These are phyloP conservation scores for Sebastes oblongus DNA, from an alignment of 2,797 vertebrate species.

Conservation along the genomic window DNA sequence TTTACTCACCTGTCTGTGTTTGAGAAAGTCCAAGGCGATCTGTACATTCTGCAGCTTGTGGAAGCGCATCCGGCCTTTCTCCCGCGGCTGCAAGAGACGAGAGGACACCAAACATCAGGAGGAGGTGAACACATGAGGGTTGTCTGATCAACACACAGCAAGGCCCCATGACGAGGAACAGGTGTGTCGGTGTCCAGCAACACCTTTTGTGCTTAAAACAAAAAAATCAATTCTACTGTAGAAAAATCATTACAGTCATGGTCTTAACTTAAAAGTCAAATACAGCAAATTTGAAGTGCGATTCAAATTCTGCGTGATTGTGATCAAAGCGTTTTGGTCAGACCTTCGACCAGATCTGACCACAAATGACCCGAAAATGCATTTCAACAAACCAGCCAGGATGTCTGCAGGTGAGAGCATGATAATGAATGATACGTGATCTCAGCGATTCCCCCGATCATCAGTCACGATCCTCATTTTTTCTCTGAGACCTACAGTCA, in stretches of 20 bases:
- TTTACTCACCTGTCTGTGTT: slow-evolving; percentile 89
- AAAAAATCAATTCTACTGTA: not conserved
- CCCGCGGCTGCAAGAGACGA: slow-evolving; percentile 75
- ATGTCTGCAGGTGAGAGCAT: slow-evolving; percentile 60
- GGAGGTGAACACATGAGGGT: not conserved
- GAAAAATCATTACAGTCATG: slow-evolving; percentile 37
- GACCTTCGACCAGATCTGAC: slow-evolving; percentile 11
- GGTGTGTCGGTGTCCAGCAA: slow-evolving; percentile 21
- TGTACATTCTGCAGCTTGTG: slow-evolving; percentile 98
- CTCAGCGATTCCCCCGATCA: not conserved
- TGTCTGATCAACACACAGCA: slow-evolving; percentile 4
- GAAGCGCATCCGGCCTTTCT: slow-evolving; percentile 97
- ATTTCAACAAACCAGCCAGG: slow-evolving; percentile 43
- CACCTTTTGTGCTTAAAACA: slow-evolving; percentile 1
- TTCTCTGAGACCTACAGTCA: not conserved
- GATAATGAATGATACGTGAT: slow-evolving; percentile 45
- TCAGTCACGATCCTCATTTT: not conserved
- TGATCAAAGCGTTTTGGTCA: slow-evolving; percentile 30
- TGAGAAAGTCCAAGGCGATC: slow-evolving; percentile 96
- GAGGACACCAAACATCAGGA: slow-evolving; percentile 21
- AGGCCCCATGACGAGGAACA: slow-evolving; percentile 42
- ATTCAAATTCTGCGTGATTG: slow-evolving; percentile 52
- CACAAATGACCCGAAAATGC: slow-evolving; percentile 37
- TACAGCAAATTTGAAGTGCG: slow-evolving; percentile 57
- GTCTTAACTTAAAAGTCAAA: slow-evolving; percentile 7